Conservation (phyloP, 2,113 vertebrate species). For the Petroica traversi region DNA sequence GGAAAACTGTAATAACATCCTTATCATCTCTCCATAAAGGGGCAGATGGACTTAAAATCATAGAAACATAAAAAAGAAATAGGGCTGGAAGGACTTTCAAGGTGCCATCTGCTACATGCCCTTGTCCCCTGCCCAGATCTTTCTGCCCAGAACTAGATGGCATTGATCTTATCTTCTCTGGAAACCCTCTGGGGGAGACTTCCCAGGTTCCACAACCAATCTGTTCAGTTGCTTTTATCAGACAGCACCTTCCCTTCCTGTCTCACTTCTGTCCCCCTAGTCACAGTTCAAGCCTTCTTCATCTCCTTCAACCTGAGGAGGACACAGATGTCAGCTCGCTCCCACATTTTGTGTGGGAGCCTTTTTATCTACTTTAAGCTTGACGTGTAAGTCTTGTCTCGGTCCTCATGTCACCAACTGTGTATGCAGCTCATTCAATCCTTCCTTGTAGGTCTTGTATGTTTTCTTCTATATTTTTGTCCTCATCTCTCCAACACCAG, state of each 20-base stretch:
- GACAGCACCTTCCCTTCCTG: not conserved
- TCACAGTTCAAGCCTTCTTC: not conserved
- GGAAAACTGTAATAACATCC: not conserved
- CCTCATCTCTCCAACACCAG: not conserved
- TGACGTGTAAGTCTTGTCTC: rapidly evolving
- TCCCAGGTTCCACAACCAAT: not conserved
- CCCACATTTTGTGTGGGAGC: not conserved
- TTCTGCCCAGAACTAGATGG: not conserved
- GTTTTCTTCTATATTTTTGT: not conserved
- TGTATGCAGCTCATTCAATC: not conserved
- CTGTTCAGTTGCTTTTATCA: not conserved
- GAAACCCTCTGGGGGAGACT: not conserved
- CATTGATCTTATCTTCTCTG: not conserved
- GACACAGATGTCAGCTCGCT: not conserved
- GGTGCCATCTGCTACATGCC: not conserved
- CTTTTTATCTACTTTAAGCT: not conserved
- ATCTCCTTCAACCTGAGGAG: not conserved
- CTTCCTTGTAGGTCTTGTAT: not conserved
- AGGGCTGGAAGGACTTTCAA: not conserved
- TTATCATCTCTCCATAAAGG: not conserved
- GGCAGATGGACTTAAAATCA: conserved; percentile 42
- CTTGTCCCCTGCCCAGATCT: not conserved
- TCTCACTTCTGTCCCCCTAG: not conserved
- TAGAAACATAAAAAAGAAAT: not conserved
- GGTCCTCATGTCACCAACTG: rapidly evolving